These are phyloP conservation scores for Tenebrio molitor DNA, from an alignment of 1,140 invertebrate genomes.

Conservation along the genomic window DNA sequence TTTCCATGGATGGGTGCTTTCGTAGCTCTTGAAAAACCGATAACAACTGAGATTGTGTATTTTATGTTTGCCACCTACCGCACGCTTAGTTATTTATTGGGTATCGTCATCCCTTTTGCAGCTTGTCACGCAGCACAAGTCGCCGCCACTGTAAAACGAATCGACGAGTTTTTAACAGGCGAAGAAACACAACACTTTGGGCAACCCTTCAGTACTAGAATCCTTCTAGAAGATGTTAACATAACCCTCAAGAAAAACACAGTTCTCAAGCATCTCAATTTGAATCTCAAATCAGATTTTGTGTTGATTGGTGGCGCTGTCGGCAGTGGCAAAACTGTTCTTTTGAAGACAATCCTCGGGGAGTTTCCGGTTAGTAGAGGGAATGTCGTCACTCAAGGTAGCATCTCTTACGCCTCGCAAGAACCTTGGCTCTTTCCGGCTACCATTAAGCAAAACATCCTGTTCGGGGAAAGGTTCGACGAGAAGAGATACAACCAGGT, in stretches of 20 bases:
- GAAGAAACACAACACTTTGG: background rate
- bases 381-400: constrained; percentile 78
- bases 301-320: too few species aligned
- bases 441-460: constrained; percentile 73
- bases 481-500: constrained; percentile 75
- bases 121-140: background rate
- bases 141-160: background rate
- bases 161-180: background rate
- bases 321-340: constrained; percentile 85
- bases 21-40: background rate
- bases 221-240: too few species aligned
- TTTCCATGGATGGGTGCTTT: background rate
- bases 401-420: constrained; percentile 83
- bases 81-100: background rate
- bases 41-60: background rate
- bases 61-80: background rate
- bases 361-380: constrained; percentile 77
- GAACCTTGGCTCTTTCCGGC: constrained; percentile 83
- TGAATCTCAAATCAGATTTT: too few species aligned
- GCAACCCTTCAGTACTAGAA: too few species aligned
- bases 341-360: constrained; percentile 78
- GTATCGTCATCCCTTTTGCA: background rate
- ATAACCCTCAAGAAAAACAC: too few species aligned
- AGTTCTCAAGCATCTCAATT: too few species aligned
- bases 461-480: constrained; percentile 70